Percentiles rank a stretch among this genome's conserved stretches.
phyloP scores from a whole-genome alignment of 2,888 invertebrate genomes.

The Acronicta leporina region DNA sequence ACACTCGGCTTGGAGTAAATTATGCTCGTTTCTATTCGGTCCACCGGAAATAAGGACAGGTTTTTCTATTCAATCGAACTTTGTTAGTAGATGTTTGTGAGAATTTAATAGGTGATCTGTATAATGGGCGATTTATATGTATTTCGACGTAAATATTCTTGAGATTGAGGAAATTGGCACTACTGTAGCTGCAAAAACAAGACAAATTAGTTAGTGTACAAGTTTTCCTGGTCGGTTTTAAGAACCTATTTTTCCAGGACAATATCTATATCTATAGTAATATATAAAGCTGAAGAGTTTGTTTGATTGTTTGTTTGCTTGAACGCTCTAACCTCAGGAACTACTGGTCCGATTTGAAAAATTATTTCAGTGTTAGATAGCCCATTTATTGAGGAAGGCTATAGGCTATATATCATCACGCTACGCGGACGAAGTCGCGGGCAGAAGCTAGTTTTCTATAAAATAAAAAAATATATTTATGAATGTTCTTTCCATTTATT shows the following conservation, averaged over 20 bases:
- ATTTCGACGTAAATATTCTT: slow-evolving; percentile 17
- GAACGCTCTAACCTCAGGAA: no score
- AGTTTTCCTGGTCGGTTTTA: slow-evolving; percentile 2
- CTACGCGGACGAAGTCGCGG: no score
- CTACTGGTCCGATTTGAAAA: no score
- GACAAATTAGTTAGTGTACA: not conserved
- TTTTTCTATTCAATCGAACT: slow-evolving; percentile 41
- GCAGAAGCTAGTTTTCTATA: no score
- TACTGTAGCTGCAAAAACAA: slow-evolving; percentile 9
- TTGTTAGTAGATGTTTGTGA: slow-evolving; percentile 21
- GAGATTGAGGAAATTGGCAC: slow-evolving; percentile 23
- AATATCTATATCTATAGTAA: no score
- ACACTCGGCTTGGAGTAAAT: slow-evolving; percentile 22
- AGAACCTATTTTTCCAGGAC: not conserved
- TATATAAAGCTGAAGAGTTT: no score
- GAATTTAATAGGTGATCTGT: slow-evolving; percentile 46
- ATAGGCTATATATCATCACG: no score
- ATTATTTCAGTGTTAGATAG: no score
- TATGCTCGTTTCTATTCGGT: slow-evolving; percentile 34
- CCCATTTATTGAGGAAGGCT: no score
- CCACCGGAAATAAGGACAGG: slow-evolving; percentile 51
- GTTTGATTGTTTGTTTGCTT: no score
- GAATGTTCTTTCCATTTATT: no score
- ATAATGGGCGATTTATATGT: slow-evolving; percentile 44
- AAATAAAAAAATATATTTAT: no score